Evolutionary conservation across 2,113 vertebrate genomes (phyloP).

Genomic region (Otus sunia): DNA sequence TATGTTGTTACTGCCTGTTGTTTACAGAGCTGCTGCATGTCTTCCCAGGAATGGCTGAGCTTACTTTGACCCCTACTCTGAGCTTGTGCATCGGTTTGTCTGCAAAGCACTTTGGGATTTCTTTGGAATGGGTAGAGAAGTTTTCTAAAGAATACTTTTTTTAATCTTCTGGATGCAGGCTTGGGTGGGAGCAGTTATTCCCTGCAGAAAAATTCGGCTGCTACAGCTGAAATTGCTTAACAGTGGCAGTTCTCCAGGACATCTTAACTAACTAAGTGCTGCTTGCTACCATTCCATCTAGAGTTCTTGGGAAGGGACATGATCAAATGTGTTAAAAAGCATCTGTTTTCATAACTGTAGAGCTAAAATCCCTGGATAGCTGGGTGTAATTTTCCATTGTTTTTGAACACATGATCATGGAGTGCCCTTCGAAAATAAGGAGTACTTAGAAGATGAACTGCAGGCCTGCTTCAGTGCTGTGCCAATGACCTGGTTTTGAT

Average conservation of each 20-base stretch:
- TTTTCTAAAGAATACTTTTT: slow-evolving; percentile 16
- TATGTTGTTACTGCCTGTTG: not conserved
- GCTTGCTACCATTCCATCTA: not conserved
- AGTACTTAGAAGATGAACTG: slow-evolving; percentile 12
- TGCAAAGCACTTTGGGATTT: slow-evolving; percentile 22
- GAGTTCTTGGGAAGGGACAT: not conserved
- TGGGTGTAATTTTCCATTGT: slow-evolving; percentile 57
- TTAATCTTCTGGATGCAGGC: slow-evolving; percentile 24
- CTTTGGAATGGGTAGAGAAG: not conserved
- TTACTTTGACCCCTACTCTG: slow-evolving; percentile 5
- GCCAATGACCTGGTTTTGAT: not conserved
- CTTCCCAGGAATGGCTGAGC: slow-evolving; percentile 24
- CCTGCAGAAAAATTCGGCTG: slow-evolving; percentile 32
- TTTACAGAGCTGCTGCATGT: not conserved
- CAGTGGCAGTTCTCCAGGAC: slow-evolving; percentile 50
- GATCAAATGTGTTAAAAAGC: slow-evolving; percentile 47
- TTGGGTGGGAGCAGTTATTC: slow-evolving; percentile 53
- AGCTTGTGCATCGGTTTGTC: not conserved
- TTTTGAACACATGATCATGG: not conserved
- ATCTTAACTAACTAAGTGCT: slow-evolving; percentile 40
- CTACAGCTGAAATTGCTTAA: slow-evolving; percentile 53
- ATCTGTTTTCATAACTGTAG: slow-evolving; percentile 37
- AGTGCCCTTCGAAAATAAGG: not conserved
- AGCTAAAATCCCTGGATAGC: slow-evolving; percentile 42
- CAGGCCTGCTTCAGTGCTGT: not conserved